Evolutionary conservation across 2,888 invertebrate species (phyloP).

Genomic region (Invenusta paracnida): DNA sequence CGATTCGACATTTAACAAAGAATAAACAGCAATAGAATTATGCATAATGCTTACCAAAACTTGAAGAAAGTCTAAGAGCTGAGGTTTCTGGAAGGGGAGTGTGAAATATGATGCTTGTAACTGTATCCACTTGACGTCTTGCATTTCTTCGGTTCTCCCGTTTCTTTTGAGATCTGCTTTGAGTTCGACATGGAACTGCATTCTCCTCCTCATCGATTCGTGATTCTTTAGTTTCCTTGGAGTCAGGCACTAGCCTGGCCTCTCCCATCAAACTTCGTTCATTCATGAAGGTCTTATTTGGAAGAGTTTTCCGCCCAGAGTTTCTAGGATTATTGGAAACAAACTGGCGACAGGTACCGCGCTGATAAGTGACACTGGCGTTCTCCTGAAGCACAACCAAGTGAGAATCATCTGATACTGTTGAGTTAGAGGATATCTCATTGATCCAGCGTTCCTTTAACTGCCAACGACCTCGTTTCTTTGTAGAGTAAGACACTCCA

Average conservation of each 20-base stretch:
- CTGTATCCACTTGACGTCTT: not conserved
- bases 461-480: slow-evolving; percentile 19
- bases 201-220: not conserved
- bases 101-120: not conserved
- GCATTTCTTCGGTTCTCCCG: not conserved
- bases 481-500: not conserved
- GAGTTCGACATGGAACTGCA: not conserved
- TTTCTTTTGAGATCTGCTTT: not conserved
- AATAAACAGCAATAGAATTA: too few species aligned
- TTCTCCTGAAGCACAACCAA: not conserved
- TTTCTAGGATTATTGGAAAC: not conserved
- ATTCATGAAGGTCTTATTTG: not conserved
- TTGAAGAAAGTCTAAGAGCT: too few species aligned
- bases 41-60: too few species aligned
- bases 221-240: too few species aligned
- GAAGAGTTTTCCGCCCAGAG: not conserved
- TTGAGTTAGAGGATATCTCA: not conserved
- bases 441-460: not conserved
- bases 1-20: too few species aligned
- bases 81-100: not conserved
- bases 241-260: not conserved
- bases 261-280: not conserved
- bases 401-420: not conserved
- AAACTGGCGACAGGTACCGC: not conserved
- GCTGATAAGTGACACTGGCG: not conserved